phyloP scores from a whole-genome alignment of 2,888 invertebrate genomes.

The Campaea margaritaria region DNA sequence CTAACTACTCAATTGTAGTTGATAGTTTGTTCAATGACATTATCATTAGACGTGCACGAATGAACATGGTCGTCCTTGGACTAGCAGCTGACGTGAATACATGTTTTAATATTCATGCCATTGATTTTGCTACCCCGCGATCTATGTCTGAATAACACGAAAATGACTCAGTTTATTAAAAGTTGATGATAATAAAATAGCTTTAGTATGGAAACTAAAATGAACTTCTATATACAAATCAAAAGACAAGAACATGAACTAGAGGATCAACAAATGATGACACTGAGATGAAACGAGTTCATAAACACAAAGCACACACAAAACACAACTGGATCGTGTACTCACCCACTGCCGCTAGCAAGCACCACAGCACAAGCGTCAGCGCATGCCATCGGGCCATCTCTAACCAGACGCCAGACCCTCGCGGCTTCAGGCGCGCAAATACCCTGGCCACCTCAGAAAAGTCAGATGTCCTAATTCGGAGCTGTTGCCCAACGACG shows the following conservation, averaged over 20 bases:
- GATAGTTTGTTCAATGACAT: neutral
- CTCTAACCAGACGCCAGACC: slow-evolving; percentile 32
- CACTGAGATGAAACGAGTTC: too few relatives aligned
- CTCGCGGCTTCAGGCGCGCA: slow-evolving; percentile 39
- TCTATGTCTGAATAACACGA: too few relatives aligned
- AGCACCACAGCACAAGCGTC: slow-evolving; percentile 33
- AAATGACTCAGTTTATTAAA: too few relatives aligned
- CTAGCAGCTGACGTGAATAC: neutral
- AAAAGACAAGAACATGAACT: too few relatives aligned
- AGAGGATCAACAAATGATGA: too few relatives aligned
- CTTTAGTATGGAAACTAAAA: too few relatives aligned
- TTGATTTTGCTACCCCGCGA: neutral
- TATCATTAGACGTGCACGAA: neutral
- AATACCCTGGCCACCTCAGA: slow-evolving; percentile 46
- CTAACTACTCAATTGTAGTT: too few relatives aligned
- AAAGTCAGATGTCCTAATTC: slow-evolving; percentile 52
- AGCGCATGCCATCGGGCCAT: slow-evolving; percentile 33
- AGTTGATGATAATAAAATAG: too few relatives aligned
- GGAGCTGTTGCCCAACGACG: slow-evolving; percentile 58
- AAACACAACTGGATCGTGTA: slow-evolving; percentile 8
- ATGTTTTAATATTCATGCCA: neutral
- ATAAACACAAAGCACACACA: neutral
- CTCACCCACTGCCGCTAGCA: slow-evolving; percentile 39
- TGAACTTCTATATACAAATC: too few relatives aligned
- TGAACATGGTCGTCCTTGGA: too few relatives aligned